Evolutionary conservation across 2,113 vertebrate genomes (phyloP).

Genomic region (Vimba vimba): DNA sequence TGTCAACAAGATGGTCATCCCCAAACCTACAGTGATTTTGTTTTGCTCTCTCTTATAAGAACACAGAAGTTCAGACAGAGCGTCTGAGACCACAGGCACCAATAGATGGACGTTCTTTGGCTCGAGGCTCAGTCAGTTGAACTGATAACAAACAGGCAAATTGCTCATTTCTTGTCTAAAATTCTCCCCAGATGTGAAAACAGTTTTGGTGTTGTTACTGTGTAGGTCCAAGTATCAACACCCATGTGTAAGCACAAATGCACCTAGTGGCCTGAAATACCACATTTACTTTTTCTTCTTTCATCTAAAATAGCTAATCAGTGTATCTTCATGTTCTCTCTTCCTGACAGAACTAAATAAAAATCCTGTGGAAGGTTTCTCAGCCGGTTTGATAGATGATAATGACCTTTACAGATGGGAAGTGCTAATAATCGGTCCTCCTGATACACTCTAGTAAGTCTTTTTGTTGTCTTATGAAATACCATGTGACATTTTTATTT

Average conservation of each 20-base stretch:
- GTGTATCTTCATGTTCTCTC: slow-evolving; percentile 46
- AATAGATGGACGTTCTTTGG: background rate
- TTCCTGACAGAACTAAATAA: slow-evolving; percentile 93
- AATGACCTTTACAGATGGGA: slow-evolving; percentile 99
- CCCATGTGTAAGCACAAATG: background rate
- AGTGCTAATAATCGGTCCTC: slow-evolving; percentile 98
- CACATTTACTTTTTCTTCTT: background rate
- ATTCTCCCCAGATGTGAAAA: slow-evolving; percentile 14
- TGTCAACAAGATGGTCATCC: slow-evolving; percentile 27
- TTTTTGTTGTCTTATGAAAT: slow-evolving; percentile 22
- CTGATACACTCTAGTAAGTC: slow-evolving; percentile 98
- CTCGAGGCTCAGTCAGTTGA: slow-evolving; percentile 22
- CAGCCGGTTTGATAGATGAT: slow-evolving; percentile 98
- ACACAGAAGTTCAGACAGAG: slow-evolving; percentile 19
- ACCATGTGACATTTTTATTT: too few relatives aligned
- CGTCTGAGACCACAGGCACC: background rate
- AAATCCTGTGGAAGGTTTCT: slow-evolving; percentile 99
- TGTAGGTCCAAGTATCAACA: background rate
- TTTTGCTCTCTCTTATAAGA: slow-evolving; percentile 30
- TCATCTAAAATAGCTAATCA: background rate
- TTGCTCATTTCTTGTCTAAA: slow-evolving; percentile 20
- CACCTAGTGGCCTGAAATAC: background rate
- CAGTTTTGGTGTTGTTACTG: background rate
- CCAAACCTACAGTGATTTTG: background rate
- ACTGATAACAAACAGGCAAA: slow-evolving; percentile 28